Conservation (phyloP, 2,888 invertebrate genomes). For the Diachrysia chrysitis region DNA sequence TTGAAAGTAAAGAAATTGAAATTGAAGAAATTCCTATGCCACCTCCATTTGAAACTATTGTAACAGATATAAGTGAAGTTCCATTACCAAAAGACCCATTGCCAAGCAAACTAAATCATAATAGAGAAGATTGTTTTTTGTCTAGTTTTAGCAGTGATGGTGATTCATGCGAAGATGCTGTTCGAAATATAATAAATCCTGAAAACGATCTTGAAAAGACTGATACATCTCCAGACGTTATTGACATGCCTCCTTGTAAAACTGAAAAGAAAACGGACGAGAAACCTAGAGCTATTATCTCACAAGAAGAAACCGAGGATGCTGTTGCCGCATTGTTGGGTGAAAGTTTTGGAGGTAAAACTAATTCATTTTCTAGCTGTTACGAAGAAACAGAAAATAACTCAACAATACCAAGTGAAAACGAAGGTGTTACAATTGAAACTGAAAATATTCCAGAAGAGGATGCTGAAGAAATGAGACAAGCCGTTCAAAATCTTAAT, state of each 20-base stretch:
- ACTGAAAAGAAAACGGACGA: constrained; percentile 91
- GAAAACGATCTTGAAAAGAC: constrained; percentile 68
- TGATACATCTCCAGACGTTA: constrained; percentile 74
- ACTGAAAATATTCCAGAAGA: constrained; percentile 91
- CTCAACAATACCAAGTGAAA: constrained; percentile 79
- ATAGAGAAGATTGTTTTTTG: constrained; percentile 52
- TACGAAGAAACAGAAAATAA: constrained; percentile 87
- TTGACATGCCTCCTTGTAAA: constrained; percentile 74
- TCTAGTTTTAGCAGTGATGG: constrained; percentile 55
- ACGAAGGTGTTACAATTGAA: constrained; percentile 81
- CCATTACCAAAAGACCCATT: constrained; percentile 69
- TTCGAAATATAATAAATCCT: constrained; percentile 93
- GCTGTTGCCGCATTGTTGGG: constrained; percentile 96
- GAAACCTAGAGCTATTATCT: constrained; percentile 94
- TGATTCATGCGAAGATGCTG: constrained; percentile 93
- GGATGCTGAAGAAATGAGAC: constrained; percentile 95
- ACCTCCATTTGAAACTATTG: constrained; percentile 76
- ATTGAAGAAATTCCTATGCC: constrained; percentile 84
- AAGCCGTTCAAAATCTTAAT: constrained; percentile 94
- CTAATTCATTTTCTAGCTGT: constrained; percentile 85
- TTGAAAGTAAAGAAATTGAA: constrained; percentile 73
- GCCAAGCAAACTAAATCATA: constrained; percentile 52
- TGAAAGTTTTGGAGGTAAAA: constrained; percentile 94
- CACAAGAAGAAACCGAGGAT: constrained; percentile 97
- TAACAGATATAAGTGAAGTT: constrained; percentile 83